Base-by-base conservation (phyloP, 2,113 vertebrate genomes). In the Epinephelus cyanopodus region DNA sequence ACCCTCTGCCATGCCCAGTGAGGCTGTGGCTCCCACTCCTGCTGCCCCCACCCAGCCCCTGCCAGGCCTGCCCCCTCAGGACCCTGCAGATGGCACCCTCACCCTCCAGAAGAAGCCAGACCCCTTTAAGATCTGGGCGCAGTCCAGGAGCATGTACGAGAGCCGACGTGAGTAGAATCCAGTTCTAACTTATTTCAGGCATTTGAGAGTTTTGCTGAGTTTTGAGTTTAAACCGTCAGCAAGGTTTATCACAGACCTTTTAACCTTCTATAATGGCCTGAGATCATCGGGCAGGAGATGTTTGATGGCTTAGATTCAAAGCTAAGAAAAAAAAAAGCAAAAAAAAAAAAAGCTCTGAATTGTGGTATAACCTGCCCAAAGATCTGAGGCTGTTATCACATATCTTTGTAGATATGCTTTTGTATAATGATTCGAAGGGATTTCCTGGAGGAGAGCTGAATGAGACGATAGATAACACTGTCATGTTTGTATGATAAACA, bases 131-230 rank as follows among this genome's bases (percentile, higher is more conserved):
- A 99, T 99, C 95, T 99, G 98, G 98, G 98, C 98, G 45, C 98
- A 99, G 96, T 99, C 98, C 94, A 97, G 98, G 97, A 99, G 97
- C 95, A 99, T 99, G 97, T 99, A 99, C 93, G 98, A 99, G 95
- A 99, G 97, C 95, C 96, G 98, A 96, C 93, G 98, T 99, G 93
- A 99, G 98, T 99, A 95, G 69, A 37, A 39, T 56, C 33, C 42
- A 29, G 1, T 61, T 52, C 42, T 4, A 1, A 10, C 19, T 45
- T 60, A n/a, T 75, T 68, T 63, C 3, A 47, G 47, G 25, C 58
- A 53, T 73, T n/a, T 66, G 3, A 52, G 27, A 12, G 11, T 63
- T 74, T 37, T 53, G 63, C 53, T 77, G 72, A 74, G 14, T 82
- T 66, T 1, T 33, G 11, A 73, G 52, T 65, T 72, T 47, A 73